phyloP scores from a whole-genome alignment of 2,113 vertebrate species.

The Asarcornis scutulata region DNA sequence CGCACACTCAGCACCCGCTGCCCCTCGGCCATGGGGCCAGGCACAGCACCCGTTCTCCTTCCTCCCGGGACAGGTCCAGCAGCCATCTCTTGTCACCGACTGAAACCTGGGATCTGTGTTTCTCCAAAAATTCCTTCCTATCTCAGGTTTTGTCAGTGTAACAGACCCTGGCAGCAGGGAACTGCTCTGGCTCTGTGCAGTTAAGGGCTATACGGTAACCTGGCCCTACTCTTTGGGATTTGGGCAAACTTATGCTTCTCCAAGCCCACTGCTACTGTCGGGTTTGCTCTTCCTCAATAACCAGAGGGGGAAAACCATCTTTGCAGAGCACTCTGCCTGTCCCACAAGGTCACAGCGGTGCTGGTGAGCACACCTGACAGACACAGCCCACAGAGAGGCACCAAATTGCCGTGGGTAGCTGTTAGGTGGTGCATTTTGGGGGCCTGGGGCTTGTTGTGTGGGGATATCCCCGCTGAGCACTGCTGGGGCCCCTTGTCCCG shows the following conservation, averaged over 20 bases:
- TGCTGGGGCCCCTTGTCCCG: fast-evolving
- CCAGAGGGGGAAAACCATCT: fast-evolving
- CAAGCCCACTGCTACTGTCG: fast-evolving
- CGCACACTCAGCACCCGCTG: fast-evolving
- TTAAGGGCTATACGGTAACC: background rate
- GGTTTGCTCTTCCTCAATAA: background rate
- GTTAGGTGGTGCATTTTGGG: too few species aligned
- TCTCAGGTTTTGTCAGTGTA: background rate
- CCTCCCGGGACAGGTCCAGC: fast-evolving
- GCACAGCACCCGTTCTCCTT: fast-evolving
- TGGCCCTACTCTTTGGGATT: fast-evolving
- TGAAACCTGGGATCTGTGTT: background rate
- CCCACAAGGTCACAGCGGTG: background rate
- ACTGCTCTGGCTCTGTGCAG: background rate
- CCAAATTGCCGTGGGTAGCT: fast-evolving
- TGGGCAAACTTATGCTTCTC: fast-evolving
- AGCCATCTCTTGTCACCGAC: fast-evolving
- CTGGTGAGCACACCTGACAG: background rate
- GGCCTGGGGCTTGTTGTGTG: too few species aligned
- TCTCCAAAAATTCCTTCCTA: background rate
- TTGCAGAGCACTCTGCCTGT: background rate
- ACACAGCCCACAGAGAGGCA: fast-evolving
- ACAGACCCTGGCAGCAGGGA: background rate
- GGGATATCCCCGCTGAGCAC: fast-evolving
- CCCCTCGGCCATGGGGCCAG: too few species aligned